Percentiles rank a stretch among this genome's conserved stretches.
phyloP scores from a whole-genome alignment of 2,797 vertebrate species.

The Eulemur albifrons region DNA sequence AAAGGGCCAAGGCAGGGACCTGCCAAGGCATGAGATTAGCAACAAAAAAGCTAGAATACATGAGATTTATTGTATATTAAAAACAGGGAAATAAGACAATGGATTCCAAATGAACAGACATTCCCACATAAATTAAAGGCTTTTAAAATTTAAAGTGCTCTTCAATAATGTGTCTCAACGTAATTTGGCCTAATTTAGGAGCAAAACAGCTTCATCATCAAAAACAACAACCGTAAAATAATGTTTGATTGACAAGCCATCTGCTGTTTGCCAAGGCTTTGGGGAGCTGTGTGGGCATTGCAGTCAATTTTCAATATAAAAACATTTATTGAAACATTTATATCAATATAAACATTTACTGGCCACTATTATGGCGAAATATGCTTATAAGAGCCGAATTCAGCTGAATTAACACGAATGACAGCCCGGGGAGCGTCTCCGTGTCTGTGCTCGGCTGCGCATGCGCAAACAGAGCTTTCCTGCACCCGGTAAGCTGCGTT shows the following conservation, averaged over 20 bases:
- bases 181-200: neutral
- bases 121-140: neutral
- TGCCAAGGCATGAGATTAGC: slow-evolving; percentile 45
- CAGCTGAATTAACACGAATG: fast-evolving
- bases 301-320: neutral
- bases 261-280: neutral
- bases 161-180: neutral
- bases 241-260: neutral
- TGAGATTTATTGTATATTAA: neutral
- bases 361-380: neutral
- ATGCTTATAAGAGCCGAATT: too few relatives aligned
- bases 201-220: neutral
- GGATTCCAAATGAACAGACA: neutral
- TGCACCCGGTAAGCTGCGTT: fast-evolving
- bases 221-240: neutral
- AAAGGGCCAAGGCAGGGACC: neutral
- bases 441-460: neutral
- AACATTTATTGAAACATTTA: neutral
- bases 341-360: neutral
- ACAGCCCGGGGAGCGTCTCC: fast-evolving
- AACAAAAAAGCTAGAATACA: neutral
- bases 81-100: neutral
- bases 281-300: neutral
- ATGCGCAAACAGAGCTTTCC: fast-evolving
- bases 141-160: neutral